Percentiles rank a stretch among this genome's conserved stretches.
phyloP scores from a whole-genome alignment of 2,888 invertebrate genomes.

The Drosophila demipolita region DNA sequence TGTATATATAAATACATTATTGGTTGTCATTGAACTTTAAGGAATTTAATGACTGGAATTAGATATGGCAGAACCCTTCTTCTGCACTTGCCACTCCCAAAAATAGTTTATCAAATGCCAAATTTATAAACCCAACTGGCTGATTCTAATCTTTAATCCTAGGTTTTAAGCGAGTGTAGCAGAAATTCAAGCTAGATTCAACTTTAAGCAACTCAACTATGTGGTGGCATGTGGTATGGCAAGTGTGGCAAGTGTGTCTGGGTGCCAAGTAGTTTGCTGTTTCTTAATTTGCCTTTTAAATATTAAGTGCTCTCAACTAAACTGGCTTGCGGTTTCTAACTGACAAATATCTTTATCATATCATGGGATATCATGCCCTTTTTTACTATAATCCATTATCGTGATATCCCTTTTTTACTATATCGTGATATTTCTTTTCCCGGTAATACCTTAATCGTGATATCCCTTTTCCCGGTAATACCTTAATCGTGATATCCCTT shows the following conservation, averaged over 20 bases:
- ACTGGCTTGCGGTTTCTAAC: background rate
- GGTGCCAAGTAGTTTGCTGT: conserved; percentile 1
- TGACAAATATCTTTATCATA: too few relatives aligned
- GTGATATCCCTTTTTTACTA: too few relatives aligned
- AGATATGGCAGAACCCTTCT: background rate
- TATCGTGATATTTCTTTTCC: too few relatives aligned
- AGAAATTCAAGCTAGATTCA: background rate
- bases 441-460: too few relatives aligned
- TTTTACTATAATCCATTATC: too few relatives aligned
- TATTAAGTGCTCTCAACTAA: background rate
- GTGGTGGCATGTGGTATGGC: background rate
- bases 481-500: too few relatives aligned
- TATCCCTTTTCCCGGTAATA: too few relatives aligned
- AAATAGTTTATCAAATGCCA: background rate
- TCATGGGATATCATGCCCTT: too few relatives aligned
- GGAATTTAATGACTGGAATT: background rate
- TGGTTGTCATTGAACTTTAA: background rate
- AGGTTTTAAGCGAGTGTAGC: too few relatives aligned
- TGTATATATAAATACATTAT: too few relatives aligned
- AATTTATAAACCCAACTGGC: background rate
- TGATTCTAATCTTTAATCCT: background rate
- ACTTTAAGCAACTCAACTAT: background rate
- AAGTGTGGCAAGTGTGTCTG: background rate
- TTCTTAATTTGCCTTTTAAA: conserved; percentile 1
- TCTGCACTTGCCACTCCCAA: background rate